These are phyloP conservation scores for Trematocara unimaculatum DNA, from an alignment of 2,113 vertebrate species.

Conservation along the genomic window DNA sequence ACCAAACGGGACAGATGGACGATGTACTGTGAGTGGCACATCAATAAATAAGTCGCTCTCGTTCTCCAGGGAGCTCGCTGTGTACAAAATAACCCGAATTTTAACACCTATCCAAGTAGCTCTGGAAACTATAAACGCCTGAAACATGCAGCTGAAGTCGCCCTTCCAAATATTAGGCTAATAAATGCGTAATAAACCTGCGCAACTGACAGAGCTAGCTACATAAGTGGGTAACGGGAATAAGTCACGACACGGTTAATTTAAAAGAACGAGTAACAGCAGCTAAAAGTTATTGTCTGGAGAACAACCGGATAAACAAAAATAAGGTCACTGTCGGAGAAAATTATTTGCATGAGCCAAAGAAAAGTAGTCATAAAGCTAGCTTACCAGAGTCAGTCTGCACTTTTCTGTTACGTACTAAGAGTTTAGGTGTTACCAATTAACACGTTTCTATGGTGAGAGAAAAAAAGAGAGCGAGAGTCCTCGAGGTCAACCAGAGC, in stretches of 20 bases:
- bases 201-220: not conserved
- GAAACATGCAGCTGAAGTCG: not conserved
- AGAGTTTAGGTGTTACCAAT: not conserved
- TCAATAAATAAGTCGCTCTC: not conserved
- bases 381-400: not conserved
- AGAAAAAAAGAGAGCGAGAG: not conserved
- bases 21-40: not conserved
- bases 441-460: not conserved
- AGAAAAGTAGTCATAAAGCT: not conserved
- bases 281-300: not conserved
- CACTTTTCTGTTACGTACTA: not conserved
- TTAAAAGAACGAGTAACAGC: not conserved
- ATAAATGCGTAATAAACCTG: not conserved
- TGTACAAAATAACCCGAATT: not conserved
- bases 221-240: not conserved
- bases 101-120: not conserved
- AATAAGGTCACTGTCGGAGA: rapidly evolving
- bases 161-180: not conserved
- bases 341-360: not conserved
- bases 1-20: not conserved
- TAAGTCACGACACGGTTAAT: not conserved
- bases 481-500: not conserved
- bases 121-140: not conserved
- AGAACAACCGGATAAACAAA: not conserved
- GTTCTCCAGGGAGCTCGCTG: not conserved